Conservation (phyloP, 2,888 invertebrate genomes). For the Eubasilissa splendida region DNA sequence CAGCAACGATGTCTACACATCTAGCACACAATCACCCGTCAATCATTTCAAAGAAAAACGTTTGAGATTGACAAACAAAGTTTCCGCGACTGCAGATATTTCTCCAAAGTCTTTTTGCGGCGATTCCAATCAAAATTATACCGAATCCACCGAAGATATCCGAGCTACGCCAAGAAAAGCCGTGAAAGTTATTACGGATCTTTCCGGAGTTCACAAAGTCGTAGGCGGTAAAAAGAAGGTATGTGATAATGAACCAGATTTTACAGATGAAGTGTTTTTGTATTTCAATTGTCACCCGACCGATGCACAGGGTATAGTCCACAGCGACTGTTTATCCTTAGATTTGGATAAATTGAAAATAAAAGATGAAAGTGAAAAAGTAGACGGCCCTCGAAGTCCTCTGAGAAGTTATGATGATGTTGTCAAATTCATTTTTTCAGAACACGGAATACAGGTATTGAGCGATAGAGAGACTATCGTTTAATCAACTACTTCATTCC, state of each 20-base stretch:
- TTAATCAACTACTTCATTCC: conserved; percentile 60
- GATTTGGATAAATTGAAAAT: conserved; percentile 71
- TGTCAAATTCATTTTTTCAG: conserved; percentile 82
- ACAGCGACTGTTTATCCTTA: conserved; percentile 60
- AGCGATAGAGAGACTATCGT: conserved; percentile 85
- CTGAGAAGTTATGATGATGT: conserved; percentile 72
- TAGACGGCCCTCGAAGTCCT: conserved; percentile 53
- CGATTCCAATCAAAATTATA: conserved; percentile 55
- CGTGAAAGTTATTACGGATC: conserved; percentile 79
- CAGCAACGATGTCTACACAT: conserved; percentile 64
- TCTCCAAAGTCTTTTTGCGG: conserved; percentile 69
- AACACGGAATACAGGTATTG: conserved; percentile 85
- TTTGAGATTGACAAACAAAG: conserved; percentile 56
- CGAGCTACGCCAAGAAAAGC: conserved; percentile 79
- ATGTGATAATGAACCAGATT: conserved; percentile 61
- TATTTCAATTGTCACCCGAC: conserved; percentile 63
- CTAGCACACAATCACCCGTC: conserved; percentile 48
- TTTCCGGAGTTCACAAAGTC: conserved; percentile 65
- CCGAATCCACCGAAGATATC: conserved; percentile 61
- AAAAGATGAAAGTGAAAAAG: conserved; percentile 63
- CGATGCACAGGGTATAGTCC: neutral
- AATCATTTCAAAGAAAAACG: conserved; percentile 59
- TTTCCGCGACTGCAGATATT: conserved; percentile 60
- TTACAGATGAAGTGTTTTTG: conserved; percentile 64
- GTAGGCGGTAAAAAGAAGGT: conserved; percentile 65